These are phyloP conservation scores for Diadema setosum DNA, from an alignment of 35 echinoderm and acorn worm species.

Conservation along the genomic window DNA sequence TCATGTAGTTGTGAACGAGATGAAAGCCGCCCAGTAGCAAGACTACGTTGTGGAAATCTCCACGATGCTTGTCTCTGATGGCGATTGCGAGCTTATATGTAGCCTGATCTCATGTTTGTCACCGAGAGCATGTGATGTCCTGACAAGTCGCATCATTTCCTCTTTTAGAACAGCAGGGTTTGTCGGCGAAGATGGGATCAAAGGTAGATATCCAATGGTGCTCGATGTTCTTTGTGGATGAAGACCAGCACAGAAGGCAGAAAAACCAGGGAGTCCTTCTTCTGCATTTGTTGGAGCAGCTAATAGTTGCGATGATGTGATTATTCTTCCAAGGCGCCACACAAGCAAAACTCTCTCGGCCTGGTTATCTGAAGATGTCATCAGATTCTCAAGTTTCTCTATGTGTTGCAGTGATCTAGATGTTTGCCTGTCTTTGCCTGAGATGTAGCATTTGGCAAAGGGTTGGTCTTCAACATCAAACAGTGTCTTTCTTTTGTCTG, in stretches of 20 bases:
- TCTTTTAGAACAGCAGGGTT: conserved; percentile 4
- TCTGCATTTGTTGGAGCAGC: background rate
- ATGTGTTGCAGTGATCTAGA: background rate
- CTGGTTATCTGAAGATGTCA: background rate
- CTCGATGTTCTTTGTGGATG: background rate
- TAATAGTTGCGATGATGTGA: background rate
- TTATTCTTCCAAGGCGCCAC: too few relatives aligned
- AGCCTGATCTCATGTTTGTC: background rate
- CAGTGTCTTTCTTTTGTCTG: background rate
- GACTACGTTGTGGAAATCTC: background rate
- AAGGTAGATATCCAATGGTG: background rate
- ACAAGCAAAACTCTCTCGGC: background rate
- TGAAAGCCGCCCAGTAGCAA: conserved; percentile 5
- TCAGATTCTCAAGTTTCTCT: background rate
- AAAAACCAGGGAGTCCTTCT: background rate
- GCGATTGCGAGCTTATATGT: background rate
- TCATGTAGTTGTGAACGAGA: conserved; percentile 45
- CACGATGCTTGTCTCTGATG: background rate
- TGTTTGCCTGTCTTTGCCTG: background rate
- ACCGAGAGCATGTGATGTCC: background rate
- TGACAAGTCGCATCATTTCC: background rate
- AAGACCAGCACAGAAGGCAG: too few relatives aligned
- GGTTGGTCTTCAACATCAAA: background rate
- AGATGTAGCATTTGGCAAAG: background rate
- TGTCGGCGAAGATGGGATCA: conserved; percentile 2